Evolutionary conservation across 2,797 vertebrate species (phyloP), one percentile per base, ranked within the genome.

Genomic region (Phoxinus dragarum): DNA sequence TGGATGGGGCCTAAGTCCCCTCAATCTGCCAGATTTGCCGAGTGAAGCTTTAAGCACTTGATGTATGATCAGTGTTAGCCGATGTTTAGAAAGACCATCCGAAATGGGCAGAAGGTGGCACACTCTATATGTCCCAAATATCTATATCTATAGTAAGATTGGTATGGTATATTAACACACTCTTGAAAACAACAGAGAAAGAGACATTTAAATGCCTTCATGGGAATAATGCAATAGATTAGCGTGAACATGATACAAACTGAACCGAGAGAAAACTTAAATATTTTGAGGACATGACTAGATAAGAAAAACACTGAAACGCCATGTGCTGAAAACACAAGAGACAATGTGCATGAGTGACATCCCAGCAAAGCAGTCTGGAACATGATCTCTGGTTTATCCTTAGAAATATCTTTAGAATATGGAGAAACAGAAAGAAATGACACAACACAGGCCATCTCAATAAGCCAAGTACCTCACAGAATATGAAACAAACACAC

Each of bases 401-500:
- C 47, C 0, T 84, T 5, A 40, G 3, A 67, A 38, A 68, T 21
- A 54, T 42, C 16, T 38, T 21, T 4, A 54, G 21, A 82, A 77
- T 14, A 38, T 42, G 54, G 21, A 59, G n/a, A 84, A 77, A 31
- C n/a, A 42, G 11, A 23, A 38, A 67, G 16, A 74, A 52, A 75
- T 47, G 17, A 66, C 14, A 73, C 40, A 31, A 72, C n/a, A 72
- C 40, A 61, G 40, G 21, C 6, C 21, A 66, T 71, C 21, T 59
- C 54, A 78, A 49, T 14, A 67, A 40, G 19, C 27, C 56, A 71
- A 64, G 71, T 9, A 68, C 81, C 36, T 44, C 19, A 82, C 69
- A 40, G 44, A 34, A 42, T 27, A 52, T 74, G 34, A 73, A 85
- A 74, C 54, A 44, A 67, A 81, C 34, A 78, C n/a, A 38, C 61